Base-by-base conservation (phyloP, 2,113 vertebrate genomes). In the Elaphurus davidianus region DNA sequence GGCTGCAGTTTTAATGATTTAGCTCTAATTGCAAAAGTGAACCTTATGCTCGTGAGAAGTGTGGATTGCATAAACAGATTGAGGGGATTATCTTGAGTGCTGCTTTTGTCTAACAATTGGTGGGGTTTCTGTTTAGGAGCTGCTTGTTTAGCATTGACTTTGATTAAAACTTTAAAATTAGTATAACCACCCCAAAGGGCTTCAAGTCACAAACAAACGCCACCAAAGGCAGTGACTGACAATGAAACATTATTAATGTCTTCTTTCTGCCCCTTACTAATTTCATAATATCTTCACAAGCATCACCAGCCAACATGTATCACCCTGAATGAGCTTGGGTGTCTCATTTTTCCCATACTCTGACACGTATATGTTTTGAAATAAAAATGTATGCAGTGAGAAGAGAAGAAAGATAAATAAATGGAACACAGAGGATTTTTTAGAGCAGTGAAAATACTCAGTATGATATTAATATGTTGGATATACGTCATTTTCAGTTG, bases 1-100 rank as follows among this genome's bases (percentile, higher is more conserved):
- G 50, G 83, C 86, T 84, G 14, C 74, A 82, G 40, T 84, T 96
- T 98, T 98, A 98, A 94, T 90, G 17, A 88, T 88, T 84, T 74
- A 89, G 33, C 64, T 98, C 97, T 96, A 98, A 93, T 91, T 97
- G 86, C 88, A 95, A 87, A 98, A 98, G 96, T 54, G 84, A 97
- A 97, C 83, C 50, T 94, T 82, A 28, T n/a, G 74, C 25, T 97
- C 84, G 43, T 82, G 91, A 97, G 62, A 96, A 95, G 52, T 45
- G 50, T 90, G 43, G 83, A 91, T 40, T 45, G 54, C 40, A 40
- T 28, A 28, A 50, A 90, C 97, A 98, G 33, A 97, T 43, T 60
- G 62, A 81, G 74, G 91, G 90, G 89, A 97, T 96, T 97, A 62
- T 91, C 96, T 89, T 85, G 97, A 97, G 33, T 87, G 45, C 45